A percentile compares a stretch with the other conserved stretches of the same genome.
These are phyloP conservation scores for Pseudocheirus occidentalis DNA, from an alignment of 2,797 vertebrate species.

Conservation along the genomic window DNA sequence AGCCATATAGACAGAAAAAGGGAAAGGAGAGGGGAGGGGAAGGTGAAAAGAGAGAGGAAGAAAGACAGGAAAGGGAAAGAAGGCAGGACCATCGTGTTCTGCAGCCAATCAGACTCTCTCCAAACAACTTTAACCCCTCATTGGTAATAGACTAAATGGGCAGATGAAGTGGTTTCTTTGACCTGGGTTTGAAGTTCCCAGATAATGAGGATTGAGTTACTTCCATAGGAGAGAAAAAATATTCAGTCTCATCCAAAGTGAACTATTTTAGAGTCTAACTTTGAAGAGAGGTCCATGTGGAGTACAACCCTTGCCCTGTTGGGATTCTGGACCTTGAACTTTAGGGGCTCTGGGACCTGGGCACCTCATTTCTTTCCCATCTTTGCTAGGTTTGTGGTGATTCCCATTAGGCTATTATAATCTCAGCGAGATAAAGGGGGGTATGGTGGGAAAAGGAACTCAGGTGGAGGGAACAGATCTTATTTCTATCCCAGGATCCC, in stretches of 20 bases:
- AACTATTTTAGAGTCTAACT: neutral
- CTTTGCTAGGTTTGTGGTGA: neutral
- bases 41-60: neutral
- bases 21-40: neutral
- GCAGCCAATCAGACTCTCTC: neutral
- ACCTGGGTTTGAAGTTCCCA: neutral
- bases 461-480: neutral
- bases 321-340: neutral
- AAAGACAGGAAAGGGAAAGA: neutral
- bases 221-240: neutral
- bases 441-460: neutral
- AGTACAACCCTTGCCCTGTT: accelerated
- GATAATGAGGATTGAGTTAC: neutral
- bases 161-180: neutral
- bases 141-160: neutral
- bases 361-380: neutral
- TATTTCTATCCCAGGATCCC: too few relatives aligned
- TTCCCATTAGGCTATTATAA: neutral
- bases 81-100: neutral
- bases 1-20: neutral
- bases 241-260: neutral
- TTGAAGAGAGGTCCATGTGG: neutral
- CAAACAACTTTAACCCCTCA: neutral
- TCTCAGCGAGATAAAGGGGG: neutral
- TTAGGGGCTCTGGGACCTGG: neutral